Evolutionary conservation across 2,797 vertebrate genomes (phyloP).

Genomic region (Monodelphis domestica): DNA sequence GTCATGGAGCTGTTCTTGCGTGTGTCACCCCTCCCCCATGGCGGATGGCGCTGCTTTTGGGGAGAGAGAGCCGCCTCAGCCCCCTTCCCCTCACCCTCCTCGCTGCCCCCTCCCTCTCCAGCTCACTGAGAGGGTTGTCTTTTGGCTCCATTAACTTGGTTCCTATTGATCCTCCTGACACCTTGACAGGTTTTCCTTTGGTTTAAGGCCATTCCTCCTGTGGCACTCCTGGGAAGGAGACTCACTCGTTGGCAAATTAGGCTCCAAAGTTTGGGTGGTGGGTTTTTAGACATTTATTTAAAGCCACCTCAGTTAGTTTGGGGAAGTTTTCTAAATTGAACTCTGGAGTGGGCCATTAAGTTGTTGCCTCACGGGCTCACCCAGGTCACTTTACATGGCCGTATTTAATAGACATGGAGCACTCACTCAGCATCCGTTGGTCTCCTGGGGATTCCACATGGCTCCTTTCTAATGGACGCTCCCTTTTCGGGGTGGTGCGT

Average conservation of each 20-base stretch:
- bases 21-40: constrained; percentile 22
- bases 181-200: not conserved
- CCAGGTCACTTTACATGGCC: not conserved
- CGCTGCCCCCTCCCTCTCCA: not conserved
- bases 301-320: constrained; percentile 3
- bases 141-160: not conserved
- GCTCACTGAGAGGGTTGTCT: not conserved
- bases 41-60: constrained; percentile 61
- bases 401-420: not conserved
- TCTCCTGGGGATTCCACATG: not conserved
- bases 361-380: not conserved
- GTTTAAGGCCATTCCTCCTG: not conserved
- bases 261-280: constrained; percentile 8
- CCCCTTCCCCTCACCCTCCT: too few relatives aligned
- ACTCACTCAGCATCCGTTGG: not conserved
- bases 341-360: not conserved
- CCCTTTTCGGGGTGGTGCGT: not conserved
- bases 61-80: not conserved
- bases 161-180: not conserved
- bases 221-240: not conserved
- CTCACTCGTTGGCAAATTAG: not conserved
- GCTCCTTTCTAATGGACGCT: not conserved
- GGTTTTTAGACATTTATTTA: constrained; percentile 9
- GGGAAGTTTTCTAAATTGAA: not conserved
- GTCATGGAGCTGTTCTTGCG: not conserved